Percentiles rank a stretch among this genome's conserved stretches.
Evolutionary conservation across 2,113 vertebrate species (phyloP).

Genomic region (Sprattus sprattus): DNA sequence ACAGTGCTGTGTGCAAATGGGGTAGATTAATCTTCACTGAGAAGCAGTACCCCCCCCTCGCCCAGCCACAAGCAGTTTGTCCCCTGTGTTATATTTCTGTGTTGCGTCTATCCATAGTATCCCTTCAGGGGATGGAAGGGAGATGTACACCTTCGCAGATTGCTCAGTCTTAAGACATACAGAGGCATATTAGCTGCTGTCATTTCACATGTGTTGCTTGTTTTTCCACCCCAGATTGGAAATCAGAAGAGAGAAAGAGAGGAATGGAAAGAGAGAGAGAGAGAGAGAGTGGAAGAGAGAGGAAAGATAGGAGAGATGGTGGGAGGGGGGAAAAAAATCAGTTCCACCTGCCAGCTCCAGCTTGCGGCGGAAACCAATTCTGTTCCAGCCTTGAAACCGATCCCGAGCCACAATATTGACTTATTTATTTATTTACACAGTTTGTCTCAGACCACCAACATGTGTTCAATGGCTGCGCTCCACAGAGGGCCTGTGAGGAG

Average conservation of each 20-base stretch:
- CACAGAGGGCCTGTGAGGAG: not conserved
- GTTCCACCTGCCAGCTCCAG: conserved; percentile 4
- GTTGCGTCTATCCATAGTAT: not conserved
- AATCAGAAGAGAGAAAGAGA: not conserved
- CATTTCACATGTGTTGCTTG: not conserved
- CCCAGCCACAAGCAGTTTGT: not conserved
- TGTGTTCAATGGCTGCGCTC: not conserved
- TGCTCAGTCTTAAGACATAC: not conserved
- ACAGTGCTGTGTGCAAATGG: not conserved
- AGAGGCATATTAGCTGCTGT: not conserved
- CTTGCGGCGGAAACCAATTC: not conserved
- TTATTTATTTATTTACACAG: not conserved
- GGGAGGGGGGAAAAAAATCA: not conserved
- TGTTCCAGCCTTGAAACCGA: not conserved
- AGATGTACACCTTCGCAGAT: not conserved
- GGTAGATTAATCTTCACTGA: not conserved
- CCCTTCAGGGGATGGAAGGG: not conserved
- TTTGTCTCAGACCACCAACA: not conserved
- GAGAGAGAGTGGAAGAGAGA: too few relatives aligned
- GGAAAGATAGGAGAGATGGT: not conserved
- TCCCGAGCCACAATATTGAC: not conserved
- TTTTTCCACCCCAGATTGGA: not conserved
- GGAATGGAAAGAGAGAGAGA: not conserved
- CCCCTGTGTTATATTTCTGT: not conserved
- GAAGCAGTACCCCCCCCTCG: not conserved